Evolutionary conservation across 1,140 invertebrate genomes (phyloP).

Genomic region (Rhyzopertha dominica): DNA sequence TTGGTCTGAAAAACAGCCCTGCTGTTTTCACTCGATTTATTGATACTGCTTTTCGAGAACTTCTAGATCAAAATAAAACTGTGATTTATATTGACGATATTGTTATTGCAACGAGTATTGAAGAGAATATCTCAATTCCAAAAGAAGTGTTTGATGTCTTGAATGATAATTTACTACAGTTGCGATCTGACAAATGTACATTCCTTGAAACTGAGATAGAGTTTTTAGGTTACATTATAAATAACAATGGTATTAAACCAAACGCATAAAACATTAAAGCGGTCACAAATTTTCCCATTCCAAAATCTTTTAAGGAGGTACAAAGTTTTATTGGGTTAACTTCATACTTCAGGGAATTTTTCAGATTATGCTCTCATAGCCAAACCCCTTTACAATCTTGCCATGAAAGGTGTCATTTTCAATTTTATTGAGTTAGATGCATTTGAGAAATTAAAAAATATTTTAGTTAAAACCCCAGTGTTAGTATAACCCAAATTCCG

Average conservation of each 20-base stretch:
- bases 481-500: slow-evolving; percentile 12
- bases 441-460: slow-evolving; percentile 26
- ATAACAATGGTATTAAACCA: slow-evolving; percentile 15
- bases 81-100: slow-evolving; percentile 24
- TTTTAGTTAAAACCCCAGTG: slow-evolving; percentile 8
- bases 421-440: slow-evolving; percentile 22
- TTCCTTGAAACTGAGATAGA: slow-evolving; percentile 18
- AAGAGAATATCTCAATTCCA: slow-evolving; percentile 15
- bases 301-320: slow-evolving; percentile 12
- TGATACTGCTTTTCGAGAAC: slow-evolving; percentile 9
- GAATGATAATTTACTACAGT: slow-evolving; percentile 16
- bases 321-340: slow-evolving; percentile 20
- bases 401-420: slow-evolving; percentile 30
- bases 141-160: slow-evolving; percentile 18
- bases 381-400: slow-evolving; percentile 29
- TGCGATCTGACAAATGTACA: slow-evolving; percentile 26
- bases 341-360: slow-evolving; percentile 27
- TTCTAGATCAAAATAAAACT: slow-evolving; percentile 13
- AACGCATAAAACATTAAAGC: slow-evolving; percentile 14
- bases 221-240: slow-evolving; percentile 24
- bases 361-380: slow-evolving; percentile 27
- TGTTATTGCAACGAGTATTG: slow-evolving; percentile 16
- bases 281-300: slow-evolving; percentile 16
- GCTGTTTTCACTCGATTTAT: slow-evolving; percentile 13
- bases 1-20: slow-evolving; percentile 22